Base-by-base conservation (phyloP, 2,797 vertebrate genomes). In the Sebastes miniatus region DNA sequence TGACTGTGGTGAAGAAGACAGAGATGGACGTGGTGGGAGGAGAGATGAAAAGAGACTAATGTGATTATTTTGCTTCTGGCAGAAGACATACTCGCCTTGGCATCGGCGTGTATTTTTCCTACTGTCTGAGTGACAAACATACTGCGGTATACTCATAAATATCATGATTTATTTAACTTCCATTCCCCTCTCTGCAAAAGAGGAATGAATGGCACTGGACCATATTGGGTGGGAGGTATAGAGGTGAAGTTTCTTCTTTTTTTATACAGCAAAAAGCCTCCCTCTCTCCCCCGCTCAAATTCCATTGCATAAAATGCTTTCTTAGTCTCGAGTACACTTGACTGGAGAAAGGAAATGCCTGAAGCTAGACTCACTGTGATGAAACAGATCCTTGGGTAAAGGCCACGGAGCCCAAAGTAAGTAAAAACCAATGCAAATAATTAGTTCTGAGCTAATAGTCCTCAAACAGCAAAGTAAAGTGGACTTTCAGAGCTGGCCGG, bases 1-100 rank as follows among this genome's bases (percentile, higher is more conserved):
- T 84, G 84, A 89, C 62, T 80, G 77, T 72, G 79, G 77, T 81
- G 77, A 84, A 70, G 72, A 83, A 85, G 85, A 86, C 62, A 32
- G 83, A 88, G 83, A 88, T 58, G 69, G 83, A 89, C 73, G 79
- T 68, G 73, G 85, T 87, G 68, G 91, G 86, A 76, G 89, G 84
- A 74, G 63, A 78, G 67, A 78, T 81, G 80, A 85, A 84, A 83
- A 88, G 71, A 84, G 71, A 77, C 73, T 79, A 84, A 92, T 86
- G 85, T 79, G 87, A 81, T 89, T 83, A 84, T 85, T 87, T 87
- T 77, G 80, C 82, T 54, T 0, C 76, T 83, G 85, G 81, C 79
- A 81, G 82, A 58, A 74, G 82, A 82, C 80, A 6, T 29, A 24
- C 62, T 61, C 27, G 66, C 34, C 31, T 63, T 70, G 75, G 71